Evolutionary conservation across 2,113 vertebrate genomes (phyloP).

Genomic region (Malurus cyaneus): DNA sequence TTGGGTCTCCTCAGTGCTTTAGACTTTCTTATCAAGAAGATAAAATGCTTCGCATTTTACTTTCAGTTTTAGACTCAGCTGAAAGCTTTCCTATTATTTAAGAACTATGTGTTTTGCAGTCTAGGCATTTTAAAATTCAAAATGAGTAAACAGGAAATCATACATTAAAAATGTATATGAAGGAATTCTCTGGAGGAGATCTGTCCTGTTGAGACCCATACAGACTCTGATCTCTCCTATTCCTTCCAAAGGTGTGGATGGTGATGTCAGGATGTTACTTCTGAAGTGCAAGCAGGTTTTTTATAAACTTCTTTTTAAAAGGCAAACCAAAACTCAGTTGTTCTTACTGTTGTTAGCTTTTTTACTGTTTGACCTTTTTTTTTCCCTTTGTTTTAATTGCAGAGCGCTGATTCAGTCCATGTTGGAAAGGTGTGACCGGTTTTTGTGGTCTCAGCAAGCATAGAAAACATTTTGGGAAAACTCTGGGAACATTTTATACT

Average conservation of each 20-base stretch:
- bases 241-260: not conserved
- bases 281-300: not conserved
- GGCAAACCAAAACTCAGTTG: not conserved
- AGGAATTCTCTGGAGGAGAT: not conserved
- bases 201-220: not conserved
- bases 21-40: not conserved
- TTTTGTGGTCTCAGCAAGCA: slow-evolving; percentile 95
- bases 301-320: not conserved
- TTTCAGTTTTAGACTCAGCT: not conserved
- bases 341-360: not conserved
- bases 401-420: slow-evolving; percentile 95
- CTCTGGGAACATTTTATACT: not conserved
- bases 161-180: not conserved
- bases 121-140: not conserved
- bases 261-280: not conserved
- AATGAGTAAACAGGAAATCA: not conserved
- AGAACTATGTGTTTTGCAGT: not conserved
- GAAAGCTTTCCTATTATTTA: not conserved
- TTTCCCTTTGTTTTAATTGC: slow-evolving; percentile 48
- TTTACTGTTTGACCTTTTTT: not conserved
- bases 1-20: not conserved
- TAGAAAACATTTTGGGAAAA: slow-evolving; percentile 52
- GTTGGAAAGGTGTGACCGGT: slow-evolving; percentile 94
- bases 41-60: not conserved
- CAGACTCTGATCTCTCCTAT: not conserved